Base-by-base conservation (phyloP, 2,113 vertebrate species). In the Suricata suricatta region DNA sequence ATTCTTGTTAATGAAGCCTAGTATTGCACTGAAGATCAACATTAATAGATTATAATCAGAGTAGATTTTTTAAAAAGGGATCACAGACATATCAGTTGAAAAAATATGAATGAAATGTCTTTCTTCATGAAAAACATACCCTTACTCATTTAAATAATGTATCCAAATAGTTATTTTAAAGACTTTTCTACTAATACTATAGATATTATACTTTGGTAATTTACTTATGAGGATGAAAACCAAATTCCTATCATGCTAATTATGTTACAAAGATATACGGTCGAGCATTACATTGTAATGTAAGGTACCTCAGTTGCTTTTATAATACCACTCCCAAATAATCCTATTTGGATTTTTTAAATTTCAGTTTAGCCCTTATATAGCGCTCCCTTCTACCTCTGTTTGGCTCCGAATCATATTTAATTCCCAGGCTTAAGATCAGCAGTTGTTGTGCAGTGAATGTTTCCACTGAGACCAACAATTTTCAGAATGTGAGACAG, bases 401-500 rank as follows among this genome's bases (percentile, higher is more conserved):
- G 11, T 82, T 90, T 76, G 21, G 29, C 31, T 68, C 52, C 2
- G 21, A 47, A 2, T 93, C 44, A 72, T 76, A 69, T 68, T 89
- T 82, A 97, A 95, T 94, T 86, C 44, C 27, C 31, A 92, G 72
- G 35, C 16, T 82, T 74, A 95, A 88, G 64, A 94, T 82, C 1
- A 86, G 72, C 10, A 93, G 57, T 69, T 92, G 79, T n/a, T 69
- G 10, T 94, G 44, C 27, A 88, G 9, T 93, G 52, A 82, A 38
- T 93, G 44, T 90, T 95, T 31, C 71, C 33, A 93, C 21, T 52
- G 93, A 96, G 16, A 91, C 23, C 57, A 95, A 47, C 2, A 74
- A 71, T 90, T 95, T 91, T 97, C 68, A 95, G 89, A 93, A 96
- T 63, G 72, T 88, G 57, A 93, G 82, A 91, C 27, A 41, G 71